Evolutionary conservation across 2,113 vertebrate genomes (phyloP), one percentile per base, ranked within the genome.

Genomic region (Phyllostomus discolor): DNA sequence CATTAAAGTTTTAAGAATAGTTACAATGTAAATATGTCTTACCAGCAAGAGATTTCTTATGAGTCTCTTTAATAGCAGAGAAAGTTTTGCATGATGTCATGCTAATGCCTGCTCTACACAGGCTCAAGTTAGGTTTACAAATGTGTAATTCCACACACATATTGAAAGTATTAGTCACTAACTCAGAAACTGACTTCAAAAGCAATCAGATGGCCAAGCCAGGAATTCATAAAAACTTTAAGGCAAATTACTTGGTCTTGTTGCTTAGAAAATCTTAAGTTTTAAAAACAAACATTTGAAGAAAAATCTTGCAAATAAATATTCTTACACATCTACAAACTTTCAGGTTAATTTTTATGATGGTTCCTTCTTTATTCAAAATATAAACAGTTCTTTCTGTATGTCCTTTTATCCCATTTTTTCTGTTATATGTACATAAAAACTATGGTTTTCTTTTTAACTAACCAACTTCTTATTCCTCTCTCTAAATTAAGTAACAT

Each of bases 401-500:
- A 78, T 64, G 52, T 93, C 66, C 88, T 82, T 43, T 94, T 28
- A 85, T 62, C 41, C 16, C 9, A 66, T 11, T n/a, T 95, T 59
- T 73, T 57, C 38, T 17, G 66, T 59, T 59, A 57, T 69, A 70
- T 26, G 83, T 94, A 83, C 28, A 52, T 72, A 84, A 66, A 73
- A 43, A 54, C 15, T 59, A 6, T 4, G 28, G 31, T 41, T 41
- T 78, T 79, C 57, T 66, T 46, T 75, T 38, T 20, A 57, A 59
- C 76, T 91, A 70, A 76, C 33, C 62, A 88, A 95, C 14, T 94
- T 94, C 38, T 90, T 67, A 57, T 81, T 90, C 28, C 20, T 87
- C 72, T 93, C 72, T 88, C 83, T 89, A 93, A 93, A 90, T 67
- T 89, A 94, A 91, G 50, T 48, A 67, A 81, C 10, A 76, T 41